Evolutionary conservation across 2,113 vertebrate species (phyloP), one percentile per base, ranked within the genome.

Genomic region (Ceyx melanurus): DNA sequence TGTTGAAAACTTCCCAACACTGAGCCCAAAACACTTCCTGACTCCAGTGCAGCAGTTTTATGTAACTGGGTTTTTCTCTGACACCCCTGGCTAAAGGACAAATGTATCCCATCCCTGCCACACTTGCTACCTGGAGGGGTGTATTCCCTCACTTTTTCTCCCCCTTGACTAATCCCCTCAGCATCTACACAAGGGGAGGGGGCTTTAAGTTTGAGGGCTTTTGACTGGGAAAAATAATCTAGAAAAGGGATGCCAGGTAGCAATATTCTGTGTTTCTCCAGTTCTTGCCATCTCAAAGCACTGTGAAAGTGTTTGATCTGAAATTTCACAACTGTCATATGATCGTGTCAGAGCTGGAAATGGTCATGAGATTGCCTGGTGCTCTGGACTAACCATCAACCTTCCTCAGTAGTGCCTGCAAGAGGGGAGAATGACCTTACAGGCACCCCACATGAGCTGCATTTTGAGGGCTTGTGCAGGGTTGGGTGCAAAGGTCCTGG

Each of bases 11-110:
- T 93, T 77, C 57, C 75, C 66, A 46, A 89, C 73, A 4, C 71
- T 74, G 2, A 88, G 82, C 68, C 92, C 33, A 81, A 91, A 92
- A 93, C 26, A n/a, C 57, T 95, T 94, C 89, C 94, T 76, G 78
- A 76, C 77, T 90, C 60, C 4, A 3, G 87, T 74, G 87, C 72
- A 56, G 82, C 11, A 17, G 66, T 53, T 95, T 93, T 96, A 90
- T 94, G 82, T 91, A 95, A 96, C 89, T 83, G 4, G 0, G 19
- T n/a, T 91, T 76, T 73, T 84, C 54, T 89, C 5, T 0, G 43
- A 53, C 61, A 23, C 58, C 64, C 50, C n/a, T 1, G 0, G 73
- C 35, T 82, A 57, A 88, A 91, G 84, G 67, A 97, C 85, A 85
- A 78, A 81, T 15, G 82, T 66, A 66, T 73, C 64, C 17, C 57